Evolutionary conservation across 1,140 invertebrate genomes (phyloP), one percentile per base, ranked within the genome.

Genomic region (Solenopsis fugax): DNA sequence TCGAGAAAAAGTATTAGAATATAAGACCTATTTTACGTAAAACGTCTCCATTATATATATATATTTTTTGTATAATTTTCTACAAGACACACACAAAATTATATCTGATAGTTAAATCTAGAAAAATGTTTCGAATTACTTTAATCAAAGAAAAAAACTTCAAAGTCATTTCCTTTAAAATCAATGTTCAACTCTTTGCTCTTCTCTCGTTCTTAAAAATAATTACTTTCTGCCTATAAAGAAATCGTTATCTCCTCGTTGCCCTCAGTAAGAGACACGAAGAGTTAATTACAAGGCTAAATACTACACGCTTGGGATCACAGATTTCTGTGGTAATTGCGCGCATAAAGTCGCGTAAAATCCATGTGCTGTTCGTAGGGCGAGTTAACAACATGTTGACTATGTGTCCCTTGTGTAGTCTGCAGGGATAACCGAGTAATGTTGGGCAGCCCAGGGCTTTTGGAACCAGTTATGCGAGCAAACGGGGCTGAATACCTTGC

Each of bases 331-430:
- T 5, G 72, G 86, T 92, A 93, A 93, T 93, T 92, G 92, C 87
- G 75, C 89, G 85, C 86, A 91, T 93, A 92, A 93, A 93, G 90
- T 93, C 72, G 77, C 81, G 89, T 91, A 88, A 89, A 87, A 87
- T 90, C 86, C 69, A 78, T 86, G 69, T 65, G 76, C 73, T 91
- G 90, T 86, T 89, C 78, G 88, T 87, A 82, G 50, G 73, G 80
- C 65, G 78, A 86, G 37, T 75, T 89, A 81, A 89, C 73, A 69
- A 29, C 54, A 65, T 77, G 60, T 81, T 76, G 77, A 77, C 85
- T 86, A 65, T 78, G 67, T 56, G 45, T 58, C 50, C 69, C 54
- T 78, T 65, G 69, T 72, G 54, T 62, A 77, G 45, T 50, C 72
- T 81, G 41, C 73, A 58, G 73, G 65, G 56, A 89, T 88, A 87